Conservation (phyloP, 1,140 invertebrate species). For the Drosophila virilis region DNA sequence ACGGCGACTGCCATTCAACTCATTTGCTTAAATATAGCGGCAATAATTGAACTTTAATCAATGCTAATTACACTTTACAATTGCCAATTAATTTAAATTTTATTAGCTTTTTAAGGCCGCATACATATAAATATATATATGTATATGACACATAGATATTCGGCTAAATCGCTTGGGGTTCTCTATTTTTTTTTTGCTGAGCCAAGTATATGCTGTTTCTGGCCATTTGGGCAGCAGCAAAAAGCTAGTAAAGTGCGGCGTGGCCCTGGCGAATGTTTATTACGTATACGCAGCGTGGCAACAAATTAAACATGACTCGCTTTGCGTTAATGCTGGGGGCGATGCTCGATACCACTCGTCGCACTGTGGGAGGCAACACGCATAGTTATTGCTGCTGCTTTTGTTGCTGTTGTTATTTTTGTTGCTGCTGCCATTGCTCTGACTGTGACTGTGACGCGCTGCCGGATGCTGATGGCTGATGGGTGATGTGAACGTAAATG, state of each 20-base stretch:
- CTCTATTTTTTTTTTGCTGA: not conserved
- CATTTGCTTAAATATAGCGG: not conserved
- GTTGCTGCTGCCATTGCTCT: slow-evolving; percentile 1
- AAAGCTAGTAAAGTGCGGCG: slow-evolving; percentile 10
- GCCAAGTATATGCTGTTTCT: not conserved
- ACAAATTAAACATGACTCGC: slow-evolving; percentile 47
- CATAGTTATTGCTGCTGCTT: not conserved
- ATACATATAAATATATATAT: not conserved
- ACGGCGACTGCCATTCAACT: not conserved
- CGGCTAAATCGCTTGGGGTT: not conserved
- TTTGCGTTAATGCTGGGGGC: slow-evolving; percentile 26
- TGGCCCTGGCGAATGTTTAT: slow-evolving; percentile 44
- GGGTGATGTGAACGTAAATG: slow-evolving; percentile 9
- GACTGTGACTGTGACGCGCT: not conserved
- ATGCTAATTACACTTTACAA: not conserved
- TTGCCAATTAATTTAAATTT: not conserved
- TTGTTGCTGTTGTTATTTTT: slow-evolving; percentile 8
- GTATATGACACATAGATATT: not conserved
- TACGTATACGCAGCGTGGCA: slow-evolving; percentile 44
- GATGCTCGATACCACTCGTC: not conserved
- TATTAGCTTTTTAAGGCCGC: not conserved
- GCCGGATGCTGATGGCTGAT: slow-evolving; percentile 6
- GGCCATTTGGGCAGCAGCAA: not conserved
- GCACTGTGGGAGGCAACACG: too few species aligned
- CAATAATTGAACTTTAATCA: not conserved